Percentiles rank a stretch among this genome's conserved stretches.
Evolutionary conservation across 2,113 vertebrate species (phyloP).

Genomic region (Shinisaurus crocodilurus): DNA sequence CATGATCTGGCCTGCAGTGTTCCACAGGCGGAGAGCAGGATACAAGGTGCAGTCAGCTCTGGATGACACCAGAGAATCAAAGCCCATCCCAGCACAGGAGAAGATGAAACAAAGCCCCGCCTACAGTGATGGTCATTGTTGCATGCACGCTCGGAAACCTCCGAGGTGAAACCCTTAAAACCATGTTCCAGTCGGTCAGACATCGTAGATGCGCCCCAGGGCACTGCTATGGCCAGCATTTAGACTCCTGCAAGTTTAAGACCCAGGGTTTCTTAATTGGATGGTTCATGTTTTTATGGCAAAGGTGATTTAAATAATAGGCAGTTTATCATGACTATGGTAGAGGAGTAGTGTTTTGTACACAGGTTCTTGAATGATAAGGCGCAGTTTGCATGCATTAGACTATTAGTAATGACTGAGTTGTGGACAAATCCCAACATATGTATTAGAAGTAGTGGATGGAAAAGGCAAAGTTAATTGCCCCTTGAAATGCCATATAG

Average conservation of each 20-base stretch:
- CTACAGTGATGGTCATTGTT: neutral
- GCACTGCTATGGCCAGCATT: neutral
- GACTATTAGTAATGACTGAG: neutral
- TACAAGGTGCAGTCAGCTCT: accelerated
- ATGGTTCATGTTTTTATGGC: neutral
- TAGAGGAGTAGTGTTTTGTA: neutral
- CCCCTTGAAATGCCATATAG: no score
- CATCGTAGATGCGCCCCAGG: neutral
- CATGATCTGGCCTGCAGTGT: no score
- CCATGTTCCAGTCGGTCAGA: accelerated
- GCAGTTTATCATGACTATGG: neutral
- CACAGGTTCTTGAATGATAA: neutral
- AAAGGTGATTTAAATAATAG: neutral
- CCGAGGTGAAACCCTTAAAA: no score
- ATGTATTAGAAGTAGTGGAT: neutral
- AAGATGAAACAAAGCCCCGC: neutral
- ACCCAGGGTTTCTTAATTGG: neutral
- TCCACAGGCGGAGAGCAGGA: neutral
- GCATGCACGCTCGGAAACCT: neutral
- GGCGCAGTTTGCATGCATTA: neutral
- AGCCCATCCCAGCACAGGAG: neutral
- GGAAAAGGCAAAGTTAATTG: neutral
- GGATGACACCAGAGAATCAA: no score
- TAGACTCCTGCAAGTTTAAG: neutral
- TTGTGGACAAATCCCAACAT: neutral